Conservation (phyloP, 2,113 vertebrate genomes). For the Poeciliopsis prolifica region DNA sequence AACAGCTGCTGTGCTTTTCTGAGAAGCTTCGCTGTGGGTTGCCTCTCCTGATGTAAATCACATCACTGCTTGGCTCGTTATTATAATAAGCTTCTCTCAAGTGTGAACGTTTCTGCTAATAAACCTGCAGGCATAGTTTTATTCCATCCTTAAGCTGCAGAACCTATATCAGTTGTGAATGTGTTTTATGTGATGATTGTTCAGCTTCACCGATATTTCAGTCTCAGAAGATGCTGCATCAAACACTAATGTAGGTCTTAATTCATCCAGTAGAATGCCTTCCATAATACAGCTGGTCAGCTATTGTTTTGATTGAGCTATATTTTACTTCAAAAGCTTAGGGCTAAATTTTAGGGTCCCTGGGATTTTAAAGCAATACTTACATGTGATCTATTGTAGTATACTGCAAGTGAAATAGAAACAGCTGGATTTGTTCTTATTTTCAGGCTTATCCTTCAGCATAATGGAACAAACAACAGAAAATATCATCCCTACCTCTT, state of each 20-base stretch:
- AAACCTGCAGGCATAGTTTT: conserved; percentile 1
- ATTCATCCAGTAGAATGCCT: background rate
- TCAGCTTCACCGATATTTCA: background rate
- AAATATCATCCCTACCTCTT: background rate
- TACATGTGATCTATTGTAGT: background rate
- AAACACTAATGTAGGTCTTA: background rate
- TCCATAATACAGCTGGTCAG: background rate
- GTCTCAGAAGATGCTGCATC: background rate
- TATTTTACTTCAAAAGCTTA: background rate
- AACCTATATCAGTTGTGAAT: background rate
- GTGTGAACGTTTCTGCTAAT: conserved; percentile 19
- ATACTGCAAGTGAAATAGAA: too few species aligned
- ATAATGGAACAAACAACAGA: too few species aligned
- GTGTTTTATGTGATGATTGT: conserved; percentile 12
- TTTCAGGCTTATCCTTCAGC: too few species aligned
- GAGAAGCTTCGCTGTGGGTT: conserved; percentile 15
- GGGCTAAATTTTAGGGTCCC: background rate
- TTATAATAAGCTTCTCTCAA: conserved; percentile 31
- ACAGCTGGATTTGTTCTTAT: too few species aligned
- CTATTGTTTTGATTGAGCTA: background rate
- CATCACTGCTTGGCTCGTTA: conserved; percentile 27
- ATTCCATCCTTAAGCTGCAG: background rate
- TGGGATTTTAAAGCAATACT: background rate
- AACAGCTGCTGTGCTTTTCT: conserved; percentile 28
- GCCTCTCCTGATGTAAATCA: conserved; percentile 23